Evolutionary conservation across 2,888 invertebrate species (phyloP), one percentile per base, ranked within the genome.

Genomic region (Sycophila texana): DNA sequence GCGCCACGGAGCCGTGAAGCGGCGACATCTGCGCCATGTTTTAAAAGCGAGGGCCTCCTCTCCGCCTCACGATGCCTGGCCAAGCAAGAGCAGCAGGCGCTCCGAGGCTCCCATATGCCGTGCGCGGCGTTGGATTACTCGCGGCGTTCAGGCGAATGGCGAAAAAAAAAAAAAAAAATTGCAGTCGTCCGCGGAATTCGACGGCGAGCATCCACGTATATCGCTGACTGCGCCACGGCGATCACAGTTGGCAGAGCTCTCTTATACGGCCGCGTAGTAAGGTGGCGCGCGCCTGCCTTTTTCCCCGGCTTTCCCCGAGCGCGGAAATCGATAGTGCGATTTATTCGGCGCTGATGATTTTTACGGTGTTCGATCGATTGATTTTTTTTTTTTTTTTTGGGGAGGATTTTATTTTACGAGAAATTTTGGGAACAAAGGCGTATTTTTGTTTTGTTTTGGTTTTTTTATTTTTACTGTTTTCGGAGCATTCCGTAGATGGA

Each of bases 11-110:
- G 39, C 10, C 39, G 39, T 39, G 39, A 39, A 39, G 39, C 39
- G 39, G 68, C 55, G 55, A 57, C 77, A 77, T 77, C 77, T 73
- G 77, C 77, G 77, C 77, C 77, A 77, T 77, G 77, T 77, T 77
- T 72, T 66, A 66, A 22, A 61, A 22, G 49, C 55, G 30, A 18
- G 66, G 57, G 47, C 47, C 63, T 73, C 55, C 55, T 2, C 7
- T 51, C 16, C 3, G 68, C 26, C 49, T 14, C n/a, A n/a, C 65
- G 49, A 20, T 26, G 47, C 14, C 12, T 2, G 4, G 22, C 67
- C 26, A 49, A 20, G 51, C 61, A 26, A 20, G 58, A 26, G 26
- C n/a, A n/a, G 39, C n/a, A 55, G 55, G 13, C 65, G 49, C 65
- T 18, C 30, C 55, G 3, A 18, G 57, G n/a, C n/a, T n/a, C 3